Percentiles rank a stretch among this genome's conserved stretches.
These are phyloP conservation scores for Calosoma granatense DNA, from an alignment of 1,140 invertebrate genomes.

Conservation along the genomic window DNA sequence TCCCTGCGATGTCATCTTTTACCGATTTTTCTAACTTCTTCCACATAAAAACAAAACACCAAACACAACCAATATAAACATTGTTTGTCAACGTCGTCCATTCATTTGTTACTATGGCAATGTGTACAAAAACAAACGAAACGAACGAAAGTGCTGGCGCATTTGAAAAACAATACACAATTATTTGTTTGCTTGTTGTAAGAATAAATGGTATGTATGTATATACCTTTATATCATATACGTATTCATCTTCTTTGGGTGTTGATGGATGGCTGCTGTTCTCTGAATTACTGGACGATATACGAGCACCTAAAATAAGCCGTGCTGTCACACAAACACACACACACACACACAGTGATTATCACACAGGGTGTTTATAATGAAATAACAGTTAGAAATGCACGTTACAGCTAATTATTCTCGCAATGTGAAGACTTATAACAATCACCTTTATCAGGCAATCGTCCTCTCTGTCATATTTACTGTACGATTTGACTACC, in stretches of 20 bases:
- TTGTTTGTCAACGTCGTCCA: too few relatives aligned
- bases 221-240: neutral
- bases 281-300: slow-evolving; percentile 18
- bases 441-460: slow-evolving; percentile 15
- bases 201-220: neutral
- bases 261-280: slow-evolving; percentile 14
- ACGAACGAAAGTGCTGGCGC: neutral
- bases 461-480: slow-evolving; percentile 15
- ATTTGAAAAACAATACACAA: too few relatives aligned
- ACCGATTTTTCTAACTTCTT: slow-evolving; percentile 49
- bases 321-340: slow-evolving; percentile 10
- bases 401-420: too few relatives aligned
- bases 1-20: slow-evolving; percentile 53
- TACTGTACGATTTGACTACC: neutral
- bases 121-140: neutral
- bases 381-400: neutral
- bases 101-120: neutral
- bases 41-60: neutral
- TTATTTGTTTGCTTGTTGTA: neutral
- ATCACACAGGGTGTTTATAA: slow-evolving; percentile 1
- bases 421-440: too few relatives aligned
- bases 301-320: slow-evolving; percentile 12
- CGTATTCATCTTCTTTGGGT: neutral
- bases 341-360: slow-evolving; percentile 1
- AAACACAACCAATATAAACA: slow-evolving; percentile 1